Percentiles rank a stretch among this genome's conserved stretches.
phyloP scores from a whole-genome alignment of 2,797 vertebrate species.

The Anguilla megastoma region DNA sequence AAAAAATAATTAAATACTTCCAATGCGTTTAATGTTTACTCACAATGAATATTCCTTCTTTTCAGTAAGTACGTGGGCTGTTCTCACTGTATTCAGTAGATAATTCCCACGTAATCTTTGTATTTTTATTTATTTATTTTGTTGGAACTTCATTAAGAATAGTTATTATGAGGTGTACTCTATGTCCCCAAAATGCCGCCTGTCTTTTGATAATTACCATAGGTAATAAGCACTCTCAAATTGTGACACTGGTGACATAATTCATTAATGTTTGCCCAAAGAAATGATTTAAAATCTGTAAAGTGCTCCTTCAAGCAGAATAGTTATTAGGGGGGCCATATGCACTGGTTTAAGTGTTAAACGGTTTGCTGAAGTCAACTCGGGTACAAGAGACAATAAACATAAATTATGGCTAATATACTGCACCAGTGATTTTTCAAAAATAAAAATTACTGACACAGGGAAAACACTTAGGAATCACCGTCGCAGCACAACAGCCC shows the following conservation, averaged over 20 bases:
- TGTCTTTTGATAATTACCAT: conserved; percentile 66
- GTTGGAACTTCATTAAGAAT: conserved; percentile 54
- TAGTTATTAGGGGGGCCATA: conserved; percentile 95
- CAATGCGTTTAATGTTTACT: neutral
- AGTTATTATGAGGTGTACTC: conserved; percentile 56
- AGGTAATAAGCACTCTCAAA: conserved; percentile 63
- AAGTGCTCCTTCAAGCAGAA: conserved; percentile 95
- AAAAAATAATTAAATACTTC: neutral
- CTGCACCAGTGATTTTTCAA: conserved; percentile 93
- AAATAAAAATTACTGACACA: conserved; percentile 96
- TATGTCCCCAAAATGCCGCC: conserved; percentile 14
- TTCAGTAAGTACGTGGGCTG: neutral
- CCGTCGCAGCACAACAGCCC: conserved; percentile 76
- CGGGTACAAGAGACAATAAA: conserved; percentile 94
- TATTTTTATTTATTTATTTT: conserved; percentile 7
- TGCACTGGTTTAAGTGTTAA: conserved; percentile 91
- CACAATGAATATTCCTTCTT: neutral
- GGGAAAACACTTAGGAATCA: conserved; percentile 90
- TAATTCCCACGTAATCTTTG: conserved; percentile 14
- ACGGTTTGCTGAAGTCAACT: conserved; percentile 97
- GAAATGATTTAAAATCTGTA: conserved; percentile 76
- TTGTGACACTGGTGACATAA: conserved; percentile 72
- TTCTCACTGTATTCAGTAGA: conserved; percentile 19
- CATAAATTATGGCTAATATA: conserved; percentile 99
- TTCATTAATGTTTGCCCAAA: conserved; percentile 78